These are phyloP conservation scores for Montipora efflorescens DNA, from an alignment of 64 coral and sea anemone species.

Conservation along the genomic window DNA sequence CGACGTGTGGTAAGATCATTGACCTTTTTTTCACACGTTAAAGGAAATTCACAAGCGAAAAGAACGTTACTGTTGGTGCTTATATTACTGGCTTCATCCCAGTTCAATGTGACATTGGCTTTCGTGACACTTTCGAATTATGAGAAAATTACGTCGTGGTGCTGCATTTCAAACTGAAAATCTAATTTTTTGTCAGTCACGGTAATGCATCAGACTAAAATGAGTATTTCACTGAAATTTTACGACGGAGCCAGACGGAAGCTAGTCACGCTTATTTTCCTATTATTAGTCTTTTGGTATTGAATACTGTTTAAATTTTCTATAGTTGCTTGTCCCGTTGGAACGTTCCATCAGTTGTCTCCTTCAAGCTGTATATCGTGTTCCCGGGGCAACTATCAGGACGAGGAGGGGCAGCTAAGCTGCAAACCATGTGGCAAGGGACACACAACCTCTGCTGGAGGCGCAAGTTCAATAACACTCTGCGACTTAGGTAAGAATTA, in stretches of 20 bases:
- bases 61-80: background rate
- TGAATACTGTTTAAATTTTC: background rate
- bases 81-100: no score
- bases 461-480: background rate
- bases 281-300: no score
- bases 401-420: background rate
- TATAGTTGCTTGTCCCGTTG: slow-evolving; percentile 43
- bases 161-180: no score
- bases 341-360: background rate
- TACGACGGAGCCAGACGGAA: background rate
- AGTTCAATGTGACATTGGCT: no score
- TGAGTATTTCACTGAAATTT: no score
- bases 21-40: background rate
- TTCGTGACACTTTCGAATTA: no score
- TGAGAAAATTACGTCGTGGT: no score
- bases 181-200: no score
- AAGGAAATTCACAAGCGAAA: background rate
- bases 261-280: no score
- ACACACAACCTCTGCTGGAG: slow-evolving; percentile 3
- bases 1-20: slow-evolving; percentile 21
- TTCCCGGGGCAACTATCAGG: slow-evolving; percentile 24
- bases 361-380: slow-evolving; percentile 25
- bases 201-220: no score
- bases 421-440: slow-evolving; percentile 12
- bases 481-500: no score